Conservation (phyloP, 2,113 vertebrate genomes). For the Cepphus grylle region DNA sequence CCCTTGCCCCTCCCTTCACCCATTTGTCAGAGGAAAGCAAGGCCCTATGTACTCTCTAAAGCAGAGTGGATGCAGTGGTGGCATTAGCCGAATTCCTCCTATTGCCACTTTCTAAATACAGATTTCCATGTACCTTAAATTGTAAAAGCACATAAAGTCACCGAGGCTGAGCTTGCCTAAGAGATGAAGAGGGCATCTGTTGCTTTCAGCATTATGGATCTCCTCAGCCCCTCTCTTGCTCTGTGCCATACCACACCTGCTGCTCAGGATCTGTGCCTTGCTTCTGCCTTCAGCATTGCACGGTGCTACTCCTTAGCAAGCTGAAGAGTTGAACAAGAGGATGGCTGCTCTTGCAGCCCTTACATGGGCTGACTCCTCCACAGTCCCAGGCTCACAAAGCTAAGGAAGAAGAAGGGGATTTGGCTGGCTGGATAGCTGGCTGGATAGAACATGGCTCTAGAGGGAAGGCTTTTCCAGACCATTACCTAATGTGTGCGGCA, state of each 20-base stretch:
- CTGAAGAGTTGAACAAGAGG: neutral
- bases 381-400: neutral
- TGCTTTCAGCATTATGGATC: neutral
- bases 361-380: neutral
- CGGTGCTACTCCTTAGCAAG: neutral
- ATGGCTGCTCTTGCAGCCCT: neutral
- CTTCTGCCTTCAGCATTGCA: neutral
- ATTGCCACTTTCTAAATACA: neutral
- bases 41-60: neutral
- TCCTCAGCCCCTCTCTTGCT: neutral
- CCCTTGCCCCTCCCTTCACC: neutral
- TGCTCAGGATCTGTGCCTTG: neutral
- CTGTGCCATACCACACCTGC: neutral
- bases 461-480: neutral
- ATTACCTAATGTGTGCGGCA: neutral
- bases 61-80: neutral
- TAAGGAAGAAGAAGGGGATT: neutral
- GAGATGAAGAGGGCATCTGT: neutral
- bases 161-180: neutral
- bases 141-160: neutral
- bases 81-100: neutral
- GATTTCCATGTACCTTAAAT: neutral
- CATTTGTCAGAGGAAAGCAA: neutral
- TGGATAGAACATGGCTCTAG: neutral
- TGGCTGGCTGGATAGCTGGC: neutral